phyloP scores from a whole-genome alignment of 2,888 invertebrate genomes.

The Eupithecia exiguata region DNA sequence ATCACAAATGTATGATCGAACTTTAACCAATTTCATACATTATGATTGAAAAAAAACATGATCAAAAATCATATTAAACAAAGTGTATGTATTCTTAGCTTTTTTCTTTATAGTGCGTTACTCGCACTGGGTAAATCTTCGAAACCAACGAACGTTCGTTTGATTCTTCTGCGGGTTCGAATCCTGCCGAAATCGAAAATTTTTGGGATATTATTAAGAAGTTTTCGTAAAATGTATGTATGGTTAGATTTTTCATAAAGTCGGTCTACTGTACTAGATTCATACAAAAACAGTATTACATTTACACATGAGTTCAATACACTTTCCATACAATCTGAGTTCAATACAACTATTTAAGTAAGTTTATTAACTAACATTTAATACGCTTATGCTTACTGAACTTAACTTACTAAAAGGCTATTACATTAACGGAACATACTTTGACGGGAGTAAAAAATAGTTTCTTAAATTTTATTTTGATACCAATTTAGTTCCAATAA shows the following conservation, averaged over 20 bases:
- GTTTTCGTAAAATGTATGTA: background rate
- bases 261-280: background rate
- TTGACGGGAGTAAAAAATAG: background rate
- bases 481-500: slow-evolving; percentile 8
- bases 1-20: background rate
- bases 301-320: slow-evolving; percentile 8
- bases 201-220: too few species aligned
- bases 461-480: slow-evolving; percentile 2
- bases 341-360: slow-evolving; percentile 7
- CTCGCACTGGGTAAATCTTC: too few species aligned
- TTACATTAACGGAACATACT: slow-evolving; percentile 13
- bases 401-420: slow-evolving; percentile 17
- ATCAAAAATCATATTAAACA: background rate
- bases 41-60: background rate
- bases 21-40: background rate
- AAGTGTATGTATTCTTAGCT: too few species aligned
- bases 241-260: background rate
- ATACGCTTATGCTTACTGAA: slow-evolving; percentile 20
- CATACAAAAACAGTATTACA: slow-evolving; percentile 7
- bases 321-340: slow-evolving; percentile 13
- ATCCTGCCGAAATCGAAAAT: too few species aligned
- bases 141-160: too few species aligned
- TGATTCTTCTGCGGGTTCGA: too few species aligned
- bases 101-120: too few species aligned
- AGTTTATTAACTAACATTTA: slow-evolving; percentile 18